A percentile compares a stretch with the other conserved stretches of the same genome.
phyloP scores from a whole-genome alignment of 1,140 invertebrate species.

The Saxidomus purpurata region DNA sequence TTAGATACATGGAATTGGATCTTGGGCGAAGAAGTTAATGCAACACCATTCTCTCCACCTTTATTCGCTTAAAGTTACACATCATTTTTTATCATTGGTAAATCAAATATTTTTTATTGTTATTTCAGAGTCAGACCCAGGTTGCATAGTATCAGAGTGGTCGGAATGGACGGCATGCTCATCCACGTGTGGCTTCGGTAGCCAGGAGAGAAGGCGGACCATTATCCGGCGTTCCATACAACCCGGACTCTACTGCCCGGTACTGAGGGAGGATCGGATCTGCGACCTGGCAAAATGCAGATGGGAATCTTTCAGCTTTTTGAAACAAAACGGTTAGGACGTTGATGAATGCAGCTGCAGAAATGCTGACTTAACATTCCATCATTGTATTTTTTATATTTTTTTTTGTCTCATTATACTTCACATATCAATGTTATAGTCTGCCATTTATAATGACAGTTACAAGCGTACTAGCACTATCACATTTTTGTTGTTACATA shows the following conservation, averaged over 20 bases:
- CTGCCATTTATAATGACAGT: no score
- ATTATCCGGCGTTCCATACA: constrained; percentile 15
- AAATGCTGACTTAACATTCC: constrained; percentile 8
- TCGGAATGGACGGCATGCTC: constrained; percentile 30
- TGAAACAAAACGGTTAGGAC: not conserved
- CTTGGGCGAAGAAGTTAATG: no score
- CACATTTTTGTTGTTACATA: no score
- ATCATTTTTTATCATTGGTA: no score
- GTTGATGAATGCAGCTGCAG: not conserved
- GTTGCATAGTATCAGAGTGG: constrained; percentile 47
- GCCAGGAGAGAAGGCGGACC: constrained; percentile 34
- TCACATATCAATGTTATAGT: no score
- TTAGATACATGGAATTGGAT: no score
- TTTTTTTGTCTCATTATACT: no score
- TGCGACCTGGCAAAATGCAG: constrained; percentile 17
- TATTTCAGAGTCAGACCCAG: not conserved
- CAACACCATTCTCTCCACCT: no score
- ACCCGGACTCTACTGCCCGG: constrained; percentile 1
- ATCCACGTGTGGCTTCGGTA: constrained; percentile 42
- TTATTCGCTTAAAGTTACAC: no score
- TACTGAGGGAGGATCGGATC: constrained; percentile 12
- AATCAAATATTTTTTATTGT: no score
- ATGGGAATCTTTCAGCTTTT: constrained; percentile 30
- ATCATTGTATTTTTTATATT: constrained; percentile 16
- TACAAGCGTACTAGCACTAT: no score